Percentiles rank a stretch among this genome's conserved stretches.
These are phyloP conservation scores for Pantherophis guttatus DNA, from an alignment of 2,113 vertebrate species.

Conservation along the genomic window DNA sequence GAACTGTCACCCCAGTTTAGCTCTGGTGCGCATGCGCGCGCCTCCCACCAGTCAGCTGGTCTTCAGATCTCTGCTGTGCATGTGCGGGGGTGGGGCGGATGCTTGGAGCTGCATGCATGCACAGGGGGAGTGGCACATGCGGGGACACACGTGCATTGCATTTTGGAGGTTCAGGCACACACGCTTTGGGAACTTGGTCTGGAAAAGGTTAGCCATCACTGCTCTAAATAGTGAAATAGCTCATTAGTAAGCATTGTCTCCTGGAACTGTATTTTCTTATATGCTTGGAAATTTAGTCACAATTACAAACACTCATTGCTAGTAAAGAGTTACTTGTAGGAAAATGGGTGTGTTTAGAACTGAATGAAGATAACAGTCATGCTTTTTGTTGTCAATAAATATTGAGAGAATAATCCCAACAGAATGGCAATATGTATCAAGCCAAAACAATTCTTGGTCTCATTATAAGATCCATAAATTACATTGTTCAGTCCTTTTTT, in stretches of 20 bases:
- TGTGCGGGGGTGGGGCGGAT: too few species aligned
- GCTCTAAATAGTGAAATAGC: background rate
- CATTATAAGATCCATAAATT: background rate
- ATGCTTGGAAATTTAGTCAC: background rate
- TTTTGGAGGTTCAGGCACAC: too few species aligned
- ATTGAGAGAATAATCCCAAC: background rate
- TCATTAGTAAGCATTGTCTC: background rate
- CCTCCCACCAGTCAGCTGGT: too few species aligned
- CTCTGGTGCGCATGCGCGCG: too few species aligned
- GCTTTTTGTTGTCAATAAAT: background rate
- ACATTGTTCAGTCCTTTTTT: background rate
- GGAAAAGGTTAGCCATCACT: too few species aligned
- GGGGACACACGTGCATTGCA: too few species aligned
- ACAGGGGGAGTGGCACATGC: too few species aligned
- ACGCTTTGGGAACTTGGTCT: too few species aligned
- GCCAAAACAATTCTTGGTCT: background rate
- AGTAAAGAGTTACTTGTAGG: background rate
- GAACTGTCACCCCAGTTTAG: too few species aligned
- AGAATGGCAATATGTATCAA: background rate
- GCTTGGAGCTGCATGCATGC: too few species aligned
- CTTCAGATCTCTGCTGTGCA: too few species aligned
- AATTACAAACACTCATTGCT: background rate
- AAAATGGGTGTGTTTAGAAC: background rate
- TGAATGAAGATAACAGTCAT: background rate
- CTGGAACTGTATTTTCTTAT: background rate